phyloP scores from a whole-genome alignment of 2,888 invertebrate genomes.

The Junonia oenone region DNA sequence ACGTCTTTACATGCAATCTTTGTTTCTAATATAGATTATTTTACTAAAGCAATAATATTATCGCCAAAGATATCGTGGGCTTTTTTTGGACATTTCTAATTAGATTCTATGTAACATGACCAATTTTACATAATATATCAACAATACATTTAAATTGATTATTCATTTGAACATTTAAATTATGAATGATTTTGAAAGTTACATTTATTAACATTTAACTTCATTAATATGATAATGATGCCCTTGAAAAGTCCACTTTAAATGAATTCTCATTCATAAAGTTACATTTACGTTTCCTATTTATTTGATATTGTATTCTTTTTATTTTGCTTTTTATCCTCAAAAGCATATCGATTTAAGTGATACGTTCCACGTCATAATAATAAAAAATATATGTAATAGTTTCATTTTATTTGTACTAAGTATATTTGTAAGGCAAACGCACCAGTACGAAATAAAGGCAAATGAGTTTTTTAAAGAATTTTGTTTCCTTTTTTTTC shows the following conservation, averaged over 20 bases:
- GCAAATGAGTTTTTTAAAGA: constrained; percentile 71
- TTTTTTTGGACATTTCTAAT: constrained; percentile 40
- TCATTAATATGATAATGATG: neutral
- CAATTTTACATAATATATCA: constrained; percentile 2
- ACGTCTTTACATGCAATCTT: constrained; percentile 42
- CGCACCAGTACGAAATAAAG: constrained; percentile 79
- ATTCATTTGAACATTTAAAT: neutral
- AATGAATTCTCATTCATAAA: constrained; percentile 30
- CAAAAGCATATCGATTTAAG: constrained; percentile 67
- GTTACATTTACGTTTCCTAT: constrained; percentile 33
- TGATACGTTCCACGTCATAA: constrained; percentile 53
- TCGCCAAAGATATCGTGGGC: constrained; percentile 59
- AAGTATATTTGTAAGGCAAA: constrained; percentile 73
- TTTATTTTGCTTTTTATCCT: constrained; percentile 45
- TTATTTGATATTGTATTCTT: constrained; percentile 29
- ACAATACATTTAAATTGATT: neutral
- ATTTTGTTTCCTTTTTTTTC: constrained; percentile 5
- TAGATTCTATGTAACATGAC: constrained; percentile 9
- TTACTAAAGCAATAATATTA: constrained; percentile 52
- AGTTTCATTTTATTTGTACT: constrained; percentile 52
- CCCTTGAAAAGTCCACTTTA: constrained; percentile 27
- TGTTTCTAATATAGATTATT: constrained; percentile 32
- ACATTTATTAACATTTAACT: neutral
- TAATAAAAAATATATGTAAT: constrained; percentile 49
- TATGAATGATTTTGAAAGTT: neutral